Evolutionary conservation across 2,797 vertebrate species (phyloP).

Genomic region (Pseudochromis fuscus): DNA sequence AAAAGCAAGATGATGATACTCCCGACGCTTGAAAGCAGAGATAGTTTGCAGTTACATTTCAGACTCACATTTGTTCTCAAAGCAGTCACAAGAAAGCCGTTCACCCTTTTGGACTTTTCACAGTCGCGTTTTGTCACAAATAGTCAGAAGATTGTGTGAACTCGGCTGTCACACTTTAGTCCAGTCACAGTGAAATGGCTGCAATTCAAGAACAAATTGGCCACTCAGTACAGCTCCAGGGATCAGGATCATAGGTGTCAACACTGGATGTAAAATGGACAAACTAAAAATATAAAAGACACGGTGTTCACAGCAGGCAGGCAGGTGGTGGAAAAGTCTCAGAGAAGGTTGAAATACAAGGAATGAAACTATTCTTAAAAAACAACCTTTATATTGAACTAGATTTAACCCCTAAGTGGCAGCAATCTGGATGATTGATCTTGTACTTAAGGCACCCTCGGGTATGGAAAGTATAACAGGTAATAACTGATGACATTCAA

Average conservation of each 20-base stretch:
- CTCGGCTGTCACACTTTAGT: conserved; percentile 38
- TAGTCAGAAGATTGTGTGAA: conserved; percentile 33
- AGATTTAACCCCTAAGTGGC: neutral
- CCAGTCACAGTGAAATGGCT: conserved; percentile 60
- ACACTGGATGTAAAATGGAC: neutral
- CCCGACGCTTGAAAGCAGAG: conserved; percentile 3
- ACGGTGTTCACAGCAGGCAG: conserved; percentile 4
- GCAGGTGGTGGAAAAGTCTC: conserved; percentile 15
- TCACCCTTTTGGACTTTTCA: conserved; percentile 30
- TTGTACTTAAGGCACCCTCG: too few relatives aligned
- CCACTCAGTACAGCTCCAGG: conserved; percentile 5
- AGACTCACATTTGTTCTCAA: neutral
- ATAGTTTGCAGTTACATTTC: neutral
- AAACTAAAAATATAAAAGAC: neutral
- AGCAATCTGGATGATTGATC: neutral
- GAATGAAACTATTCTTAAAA: too few relatives aligned
- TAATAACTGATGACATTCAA: conserved; percentile 12
- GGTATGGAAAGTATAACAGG: neutral
- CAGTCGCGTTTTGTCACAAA: conserved; percentile 26
- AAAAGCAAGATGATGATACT: too few relatives aligned
- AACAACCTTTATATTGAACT: neutral
- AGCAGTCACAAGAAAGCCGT: conserved; percentile 14
- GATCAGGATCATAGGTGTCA: conserved; percentile 2
- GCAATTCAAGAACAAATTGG: conserved; percentile 54
- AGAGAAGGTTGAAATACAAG: neutral